Evolutionary conservation across 2,888 invertebrate species (phyloP).

Genomic region (Acanthopleura granulata): DNA sequence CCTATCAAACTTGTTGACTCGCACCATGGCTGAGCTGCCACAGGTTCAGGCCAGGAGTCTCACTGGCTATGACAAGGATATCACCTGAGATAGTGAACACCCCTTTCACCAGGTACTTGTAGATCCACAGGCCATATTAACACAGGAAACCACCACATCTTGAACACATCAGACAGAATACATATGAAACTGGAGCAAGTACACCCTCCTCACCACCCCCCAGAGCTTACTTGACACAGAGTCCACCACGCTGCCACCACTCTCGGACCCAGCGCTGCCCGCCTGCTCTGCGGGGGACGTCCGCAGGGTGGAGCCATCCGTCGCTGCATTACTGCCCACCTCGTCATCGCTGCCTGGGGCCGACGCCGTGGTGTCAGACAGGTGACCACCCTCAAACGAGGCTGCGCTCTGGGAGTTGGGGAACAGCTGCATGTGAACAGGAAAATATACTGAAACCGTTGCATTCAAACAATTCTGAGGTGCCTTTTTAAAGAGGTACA

Average conservation of each 20-base stretch:
- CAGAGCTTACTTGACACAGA: slow-evolving; percentile 86
- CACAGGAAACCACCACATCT: too few relatives aligned
- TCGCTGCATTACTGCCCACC: slow-evolving; percentile 90
- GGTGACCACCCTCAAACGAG: slow-evolving; percentile 74
- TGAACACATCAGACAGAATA: too few relatives aligned
- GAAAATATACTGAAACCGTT: too few relatives aligned
- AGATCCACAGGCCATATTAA: too few relatives aligned
- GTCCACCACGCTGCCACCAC: slow-evolving; percentile 92
- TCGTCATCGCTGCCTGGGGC: slow-evolving; percentile 94
- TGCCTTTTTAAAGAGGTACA: too few relatives aligned
- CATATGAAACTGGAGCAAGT: neutral
- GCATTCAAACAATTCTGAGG: too few relatives aligned
- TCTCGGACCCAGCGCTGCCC: slow-evolving; percentile 75
- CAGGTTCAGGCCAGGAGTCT: too few relatives aligned
- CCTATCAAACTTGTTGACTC: neutral
- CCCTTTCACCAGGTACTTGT: too few relatives aligned
- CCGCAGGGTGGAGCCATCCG: slow-evolving; percentile 91
- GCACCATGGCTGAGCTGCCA: too few relatives aligned
- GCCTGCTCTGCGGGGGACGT: slow-evolving; percentile 85
- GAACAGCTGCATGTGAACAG: neutral
- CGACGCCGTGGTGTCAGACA: slow-evolving; percentile 86
- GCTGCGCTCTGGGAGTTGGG: slow-evolving; percentile 38
- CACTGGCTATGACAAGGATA: too few relatives aligned
- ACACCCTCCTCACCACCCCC: too few relatives aligned
- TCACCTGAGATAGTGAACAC: too few relatives aligned